phyloP scores from a whole-genome alignment of 92 coral and sea anemone genomes.

The Blastomussa wellsi region DNA sequence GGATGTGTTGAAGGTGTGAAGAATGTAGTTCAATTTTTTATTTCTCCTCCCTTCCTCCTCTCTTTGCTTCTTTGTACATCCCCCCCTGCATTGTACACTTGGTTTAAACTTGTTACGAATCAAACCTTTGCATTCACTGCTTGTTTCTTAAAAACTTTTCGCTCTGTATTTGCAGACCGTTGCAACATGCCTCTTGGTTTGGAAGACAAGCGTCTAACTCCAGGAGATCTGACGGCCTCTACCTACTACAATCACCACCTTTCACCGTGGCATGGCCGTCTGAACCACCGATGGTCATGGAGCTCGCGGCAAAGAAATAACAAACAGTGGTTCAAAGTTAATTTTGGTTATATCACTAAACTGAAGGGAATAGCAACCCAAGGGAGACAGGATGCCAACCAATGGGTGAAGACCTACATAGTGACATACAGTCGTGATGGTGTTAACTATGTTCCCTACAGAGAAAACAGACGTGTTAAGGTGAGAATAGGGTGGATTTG shows the following conservation, averaged over 20 bases:
- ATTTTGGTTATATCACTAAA: conserved; percentile 62
- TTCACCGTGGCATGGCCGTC: conserved; percentile 83
- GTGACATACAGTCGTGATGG: conserved; percentile 72
- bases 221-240: conserved; percentile 83
- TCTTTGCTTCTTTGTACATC: not conserved
- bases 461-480: conserved; percentile 37
- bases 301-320: conserved; percentile 69
- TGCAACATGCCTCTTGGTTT: conserved; percentile 84
- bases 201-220: conserved; percentile 82
- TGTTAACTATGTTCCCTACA: conserved; percentile 45
- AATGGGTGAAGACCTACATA: conserved; percentile 77
- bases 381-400: conserved; percentile 77
- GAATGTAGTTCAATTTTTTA: too few species aligned
- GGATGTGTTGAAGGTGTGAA: conserved; percentile 76
- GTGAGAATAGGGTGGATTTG: conserved; percentile 7
- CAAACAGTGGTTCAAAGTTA: conserved; percentile 72
- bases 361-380: conserved; percentile 79
- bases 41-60: not conserved
- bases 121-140: not conserved
- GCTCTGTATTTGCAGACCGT: conserved; percentile 50
- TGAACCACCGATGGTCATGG: conserved; percentile 84
- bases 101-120: not conserved
- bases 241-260: conserved; percentile 60
- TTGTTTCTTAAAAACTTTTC: not conserved
- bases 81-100: too few species aligned